Evolutionary conservation across 1,140 invertebrate genomes (phyloP), one percentile per base, ranked within the genome.

Genomic region (Aphaenogaster ashmeadi): DNA sequence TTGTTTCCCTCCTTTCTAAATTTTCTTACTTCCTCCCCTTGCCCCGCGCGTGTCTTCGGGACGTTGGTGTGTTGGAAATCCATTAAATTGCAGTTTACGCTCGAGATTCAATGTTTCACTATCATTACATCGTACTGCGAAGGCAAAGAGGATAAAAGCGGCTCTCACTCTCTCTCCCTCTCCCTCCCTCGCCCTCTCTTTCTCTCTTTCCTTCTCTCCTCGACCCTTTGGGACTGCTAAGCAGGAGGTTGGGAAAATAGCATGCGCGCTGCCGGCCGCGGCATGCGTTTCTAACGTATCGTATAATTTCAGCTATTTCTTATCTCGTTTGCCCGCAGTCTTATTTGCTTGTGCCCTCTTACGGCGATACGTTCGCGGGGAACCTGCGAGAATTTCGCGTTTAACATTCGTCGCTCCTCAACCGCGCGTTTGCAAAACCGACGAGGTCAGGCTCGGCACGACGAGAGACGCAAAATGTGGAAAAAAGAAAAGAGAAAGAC

Each of bases 81-180:
- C 62, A 85, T 87, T 88, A 90, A 90, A 90, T 91, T 91, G 87
- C 84, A 78, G 89, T 91, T 90, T 90, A 88, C 89, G 89, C 89
- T 90, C 86, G 79, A 84, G 56, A 90, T 90, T 90, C 89, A 90
- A 90, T 90, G 81, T 90, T 90, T 90, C 89, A 90, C 89, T 90
- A 77, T 90, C 80, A 90, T 90, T 90, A 90, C 52, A 44, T 62
- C 47, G 84, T 89, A 87, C 69, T 88, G 69, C 89, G 85, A 78
- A 87, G 60, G 88, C 50, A 62, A 78, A 87, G 72, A 74, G 69
- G 54, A 75, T 84, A 83, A 83, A 60, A 72, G 50, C 50, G 52
- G 5, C 38, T 58, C 47, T 18, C 54, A 9, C 38, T 41, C 36
- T 13, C 18, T 52, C 8, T 13, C 18, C 41, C 8, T 41, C n/a